A percentile compares a stretch with the other conserved stretches of the same genome.
Conservation (phyloP, 2,113 vertebrate genomes). For the Ranitomeya imitator region DNA sequence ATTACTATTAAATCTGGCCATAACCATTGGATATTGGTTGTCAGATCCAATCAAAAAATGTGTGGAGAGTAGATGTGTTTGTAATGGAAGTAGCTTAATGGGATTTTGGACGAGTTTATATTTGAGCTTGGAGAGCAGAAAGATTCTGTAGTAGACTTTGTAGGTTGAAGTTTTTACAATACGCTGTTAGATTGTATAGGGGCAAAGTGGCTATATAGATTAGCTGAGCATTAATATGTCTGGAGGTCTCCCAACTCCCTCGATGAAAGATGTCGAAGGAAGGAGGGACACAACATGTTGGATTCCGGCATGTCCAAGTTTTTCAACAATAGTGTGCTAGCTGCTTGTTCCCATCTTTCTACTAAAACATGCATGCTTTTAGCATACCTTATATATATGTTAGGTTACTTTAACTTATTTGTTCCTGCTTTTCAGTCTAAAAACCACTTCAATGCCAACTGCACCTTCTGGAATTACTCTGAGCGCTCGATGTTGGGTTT, state of each 20-base stretch:
- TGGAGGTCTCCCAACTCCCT: no score
- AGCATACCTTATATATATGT: no score
- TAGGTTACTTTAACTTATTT: not conserved
- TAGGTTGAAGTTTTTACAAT: not conserved
- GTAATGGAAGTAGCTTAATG: not conserved
- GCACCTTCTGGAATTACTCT: constrained; percentile 96
- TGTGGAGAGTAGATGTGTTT: not conserved
- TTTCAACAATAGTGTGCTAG: no score
- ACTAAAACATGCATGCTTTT: no score
- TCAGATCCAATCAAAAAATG: not conserved
- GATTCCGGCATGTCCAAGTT: no score
- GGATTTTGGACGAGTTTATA: not conserved
- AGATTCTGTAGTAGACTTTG: not conserved
- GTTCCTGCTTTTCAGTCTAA: constrained; percentile 73
- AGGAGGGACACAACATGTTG: no score
- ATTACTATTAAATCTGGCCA: not conserved
- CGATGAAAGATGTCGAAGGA: no score
- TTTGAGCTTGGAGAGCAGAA: not conserved
- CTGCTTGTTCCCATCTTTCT: no score
- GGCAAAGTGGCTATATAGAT: no score
- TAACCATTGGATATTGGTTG: not conserved
- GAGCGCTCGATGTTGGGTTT: constrained; percentile 91
- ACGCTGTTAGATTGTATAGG: not conserved
- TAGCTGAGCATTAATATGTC: no score
- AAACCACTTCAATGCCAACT: constrained; percentile 91